Percentiles rank a stretch among this genome's conserved stretches.
These are phyloP conservation scores for Heloderma charlesbogerti DNA, from an alignment of 2,113 vertebrate species.

Conservation along the genomic window DNA sequence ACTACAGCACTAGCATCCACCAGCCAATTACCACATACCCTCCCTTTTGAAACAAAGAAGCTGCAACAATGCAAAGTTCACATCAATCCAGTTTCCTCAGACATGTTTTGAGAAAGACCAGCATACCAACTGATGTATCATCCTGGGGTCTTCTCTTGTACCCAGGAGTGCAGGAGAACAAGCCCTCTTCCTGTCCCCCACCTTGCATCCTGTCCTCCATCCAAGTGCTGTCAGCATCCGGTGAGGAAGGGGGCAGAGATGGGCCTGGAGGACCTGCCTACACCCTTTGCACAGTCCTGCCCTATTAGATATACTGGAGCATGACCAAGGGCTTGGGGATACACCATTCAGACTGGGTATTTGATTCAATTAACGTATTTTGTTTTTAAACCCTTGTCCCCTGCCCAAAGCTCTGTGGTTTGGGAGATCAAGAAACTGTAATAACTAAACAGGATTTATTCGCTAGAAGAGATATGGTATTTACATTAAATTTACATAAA, in stretches of 20 bases:
- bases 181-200: background rate
- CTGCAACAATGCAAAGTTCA: background rate
- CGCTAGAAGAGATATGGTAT: background rate
- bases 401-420: background rate
- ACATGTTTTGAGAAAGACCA: background rate
- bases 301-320: background rate
- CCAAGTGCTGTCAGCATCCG: background rate
- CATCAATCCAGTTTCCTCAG: background rate
- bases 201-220: background rate
- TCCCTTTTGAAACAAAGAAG: background rate
- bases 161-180: background rate
- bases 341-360: too few species aligned
- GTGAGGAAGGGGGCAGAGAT: background rate
- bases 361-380: background rate
- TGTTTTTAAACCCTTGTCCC: background rate
- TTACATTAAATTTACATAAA: background rate
- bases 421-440: background rate
- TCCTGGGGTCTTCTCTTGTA: background rate
- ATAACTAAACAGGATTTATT: background rate
- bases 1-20: background rate
- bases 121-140: background rate
- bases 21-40: too few species aligned
- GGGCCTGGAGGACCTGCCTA: background rate
- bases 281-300: background rate
- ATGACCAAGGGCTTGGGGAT: background rate